phyloP scores from a whole-genome alignment of 1,140 invertebrate species.

The Cydia splendana region DNA sequence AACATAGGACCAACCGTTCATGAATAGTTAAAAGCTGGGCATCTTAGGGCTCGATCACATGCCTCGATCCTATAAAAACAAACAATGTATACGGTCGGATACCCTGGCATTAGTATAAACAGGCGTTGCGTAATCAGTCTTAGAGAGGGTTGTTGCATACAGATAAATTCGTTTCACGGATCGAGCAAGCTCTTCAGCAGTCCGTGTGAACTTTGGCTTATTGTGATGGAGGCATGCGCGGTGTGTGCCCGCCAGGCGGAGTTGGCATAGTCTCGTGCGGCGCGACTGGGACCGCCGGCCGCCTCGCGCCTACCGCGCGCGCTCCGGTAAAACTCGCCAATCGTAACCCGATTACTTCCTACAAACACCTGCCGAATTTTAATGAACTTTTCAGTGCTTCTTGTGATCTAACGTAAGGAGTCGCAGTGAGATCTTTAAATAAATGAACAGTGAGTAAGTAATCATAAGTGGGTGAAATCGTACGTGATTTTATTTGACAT shows the following conservation, averaged over 20 bases:
- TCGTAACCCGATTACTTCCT: background rate
- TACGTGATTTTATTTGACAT: slow-evolving; percentile 39
- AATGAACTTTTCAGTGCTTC: slow-evolving; percentile 33
- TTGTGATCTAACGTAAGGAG: slow-evolving; percentile 2
- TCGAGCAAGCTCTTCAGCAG: slow-evolving; percentile 53
- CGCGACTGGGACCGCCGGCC: slow-evolving; percentile 53
- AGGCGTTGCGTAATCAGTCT: slow-evolving; percentile 43
- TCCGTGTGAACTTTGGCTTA: slow-evolving; percentile 62
- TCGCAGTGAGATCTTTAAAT: background rate
- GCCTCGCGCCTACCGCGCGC: slow-evolving; percentile 36
- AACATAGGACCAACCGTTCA: slow-evolving; percentile 56
- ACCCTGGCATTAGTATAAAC: background rate
- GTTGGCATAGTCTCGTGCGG: slow-evolving; percentile 58
- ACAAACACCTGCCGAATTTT: background rate
- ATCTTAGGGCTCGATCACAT: slow-evolving; percentile 46
- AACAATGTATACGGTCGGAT: background rate
- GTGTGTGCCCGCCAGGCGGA: slow-evolving; percentile 43
- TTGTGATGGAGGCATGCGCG: slow-evolving; percentile 69
- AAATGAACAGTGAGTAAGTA: slow-evolving; percentile 37
- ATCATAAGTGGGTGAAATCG: slow-evolving; percentile 48
- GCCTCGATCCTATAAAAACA: background rate
- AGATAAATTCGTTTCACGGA: slow-evolving; percentile 60
- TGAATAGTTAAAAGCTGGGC: slow-evolving; percentile 64
- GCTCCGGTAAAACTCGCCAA: slow-evolving; percentile 23
- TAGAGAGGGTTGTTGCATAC: slow-evolving; percentile 60